A percentile compares a stretch with the other conserved stretches of the same genome.
phyloP scores from a whole-genome alignment of 2,797 vertebrate genomes.

The Hipposideros larvatus region DNA sequence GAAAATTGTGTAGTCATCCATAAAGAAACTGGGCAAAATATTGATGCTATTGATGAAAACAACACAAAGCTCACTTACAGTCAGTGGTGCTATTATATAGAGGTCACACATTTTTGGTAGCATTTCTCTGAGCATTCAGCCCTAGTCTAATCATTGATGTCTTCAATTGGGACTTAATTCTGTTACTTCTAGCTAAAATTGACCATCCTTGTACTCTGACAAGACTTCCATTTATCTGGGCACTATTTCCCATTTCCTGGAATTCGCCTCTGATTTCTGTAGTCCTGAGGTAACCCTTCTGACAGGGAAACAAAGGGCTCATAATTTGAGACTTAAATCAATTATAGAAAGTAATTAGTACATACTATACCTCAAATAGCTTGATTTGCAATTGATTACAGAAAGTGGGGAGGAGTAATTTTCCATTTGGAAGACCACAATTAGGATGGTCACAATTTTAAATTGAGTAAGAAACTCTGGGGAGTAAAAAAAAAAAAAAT shows the following conservation, averaged over 20 bases:
- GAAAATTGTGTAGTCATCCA: background rate
- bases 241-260: background rate
- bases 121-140: background rate
- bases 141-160: background rate
- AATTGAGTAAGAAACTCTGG: background rate
- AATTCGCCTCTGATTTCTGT: background rate
- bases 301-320: background rate
- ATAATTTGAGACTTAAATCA: constrained; percentile 16
- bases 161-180: background rate
- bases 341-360: constrained; percentile 37
- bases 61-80: background rate
- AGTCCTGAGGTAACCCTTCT: background rate
- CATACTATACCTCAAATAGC: background rate
- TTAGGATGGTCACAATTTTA: background rate
- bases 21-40: background rate
- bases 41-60: background rate
- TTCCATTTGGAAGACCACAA: constrained; percentile 32
- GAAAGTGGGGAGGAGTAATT: background rate
- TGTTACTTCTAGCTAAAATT: background rate
- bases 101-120: background rate
- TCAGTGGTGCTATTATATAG: background rate
- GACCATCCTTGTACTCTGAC: background rate
- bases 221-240: background rate
- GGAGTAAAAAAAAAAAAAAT: constrained; percentile 17
- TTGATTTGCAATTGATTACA: background rate